A percentile compares a stretch with the other conserved stretches of the same genome.
These are phyloP conservation scores for Rhopalosiphum nymphaeae DNA, from an alignment of 2,888 invertebrate species.

Conservation along the genomic window DNA sequence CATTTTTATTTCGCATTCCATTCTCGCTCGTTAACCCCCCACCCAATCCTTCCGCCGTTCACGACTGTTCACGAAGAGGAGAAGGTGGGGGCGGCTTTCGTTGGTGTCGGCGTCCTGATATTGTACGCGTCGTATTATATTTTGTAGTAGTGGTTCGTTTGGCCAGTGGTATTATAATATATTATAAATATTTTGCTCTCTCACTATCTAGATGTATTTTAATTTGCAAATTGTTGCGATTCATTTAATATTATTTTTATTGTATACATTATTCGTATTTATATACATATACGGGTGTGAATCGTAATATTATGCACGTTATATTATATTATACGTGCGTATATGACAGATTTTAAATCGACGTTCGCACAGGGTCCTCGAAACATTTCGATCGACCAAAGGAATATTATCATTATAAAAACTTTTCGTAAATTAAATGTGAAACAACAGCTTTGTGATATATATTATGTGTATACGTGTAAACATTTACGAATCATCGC, in stretches of 20 bases:
- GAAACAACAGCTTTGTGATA: neutral
- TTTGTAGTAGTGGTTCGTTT: neutral
- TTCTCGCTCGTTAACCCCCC: neutral
- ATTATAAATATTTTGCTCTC: neutral
- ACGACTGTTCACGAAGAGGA: neutral
- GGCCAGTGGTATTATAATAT: neutral
- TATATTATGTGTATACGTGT: neutral
- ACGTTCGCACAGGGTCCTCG: neutral
- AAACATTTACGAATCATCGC: neutral
- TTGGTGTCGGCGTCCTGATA: neutral
- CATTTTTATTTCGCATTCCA: constrained; percentile 64
- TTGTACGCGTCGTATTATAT: neutral
- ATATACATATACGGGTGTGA: too few relatives aligned
- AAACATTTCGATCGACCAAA: neutral
- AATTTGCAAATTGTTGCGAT: neutral
- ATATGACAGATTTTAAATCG: neutral
- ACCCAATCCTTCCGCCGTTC: neutral
- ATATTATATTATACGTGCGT: neutral
- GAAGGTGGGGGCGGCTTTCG: neutral
- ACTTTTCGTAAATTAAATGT: neutral
- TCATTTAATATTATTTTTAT: neutral
- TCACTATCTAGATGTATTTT: neutral
- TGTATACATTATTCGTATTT: neutral
- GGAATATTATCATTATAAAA: neutral
- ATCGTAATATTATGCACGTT: neutral